phyloP scores from a whole-genome alignment of 2,888 invertebrate species.

The Pheosia tremula region DNA sequence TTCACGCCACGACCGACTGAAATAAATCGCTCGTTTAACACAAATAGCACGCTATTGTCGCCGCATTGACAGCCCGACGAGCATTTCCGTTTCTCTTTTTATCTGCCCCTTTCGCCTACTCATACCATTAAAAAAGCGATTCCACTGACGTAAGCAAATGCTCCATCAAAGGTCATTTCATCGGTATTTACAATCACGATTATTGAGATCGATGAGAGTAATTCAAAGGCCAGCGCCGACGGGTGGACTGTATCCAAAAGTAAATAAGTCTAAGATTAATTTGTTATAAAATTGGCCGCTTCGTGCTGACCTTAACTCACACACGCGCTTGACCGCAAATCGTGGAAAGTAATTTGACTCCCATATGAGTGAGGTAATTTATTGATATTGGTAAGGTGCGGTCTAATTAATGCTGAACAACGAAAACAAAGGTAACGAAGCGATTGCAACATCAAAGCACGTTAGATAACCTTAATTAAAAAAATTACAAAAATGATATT shows the following conservation, averaged over 20 bases:
- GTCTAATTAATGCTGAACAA: slow-evolving; percentile 8
- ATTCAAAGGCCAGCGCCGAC: slow-evolving; percentile 31
- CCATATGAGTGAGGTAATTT: slow-evolving; percentile 39
- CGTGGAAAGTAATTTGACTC: slow-evolving; percentile 38
- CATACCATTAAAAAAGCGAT: slow-evolving; percentile 49
- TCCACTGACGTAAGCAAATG: slow-evolving; percentile 65
- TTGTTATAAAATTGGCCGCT: too few relatives aligned
- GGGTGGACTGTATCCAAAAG: too few relatives aligned
- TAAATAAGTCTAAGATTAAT: too few relatives aligned
- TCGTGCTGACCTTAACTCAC: slow-evolving; percentile 33
- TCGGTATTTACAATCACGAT: slow-evolving; percentile 40
- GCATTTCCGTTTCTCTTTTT: slow-evolving; percentile 80
- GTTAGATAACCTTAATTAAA: background rate
- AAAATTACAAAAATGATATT: background rate
- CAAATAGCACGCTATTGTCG: slow-evolving; percentile 82
- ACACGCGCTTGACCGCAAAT: slow-evolving; percentile 35
- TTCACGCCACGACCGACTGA: slow-evolving; percentile 82
- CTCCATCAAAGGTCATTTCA: slow-evolving; percentile 58
- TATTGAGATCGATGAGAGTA: slow-evolving; percentile 42
- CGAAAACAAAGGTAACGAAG: slow-evolving; percentile 18
- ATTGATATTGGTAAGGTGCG: slow-evolving; percentile 26
- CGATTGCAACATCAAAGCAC: background rate
- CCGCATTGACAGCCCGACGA: slow-evolving; percentile 77
- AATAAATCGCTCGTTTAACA: slow-evolving; percentile 83
- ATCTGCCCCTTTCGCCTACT: slow-evolving; percentile 45